Conservation (phyloP, 2,113 vertebrate species). For the Cebus imitator region DNA sequence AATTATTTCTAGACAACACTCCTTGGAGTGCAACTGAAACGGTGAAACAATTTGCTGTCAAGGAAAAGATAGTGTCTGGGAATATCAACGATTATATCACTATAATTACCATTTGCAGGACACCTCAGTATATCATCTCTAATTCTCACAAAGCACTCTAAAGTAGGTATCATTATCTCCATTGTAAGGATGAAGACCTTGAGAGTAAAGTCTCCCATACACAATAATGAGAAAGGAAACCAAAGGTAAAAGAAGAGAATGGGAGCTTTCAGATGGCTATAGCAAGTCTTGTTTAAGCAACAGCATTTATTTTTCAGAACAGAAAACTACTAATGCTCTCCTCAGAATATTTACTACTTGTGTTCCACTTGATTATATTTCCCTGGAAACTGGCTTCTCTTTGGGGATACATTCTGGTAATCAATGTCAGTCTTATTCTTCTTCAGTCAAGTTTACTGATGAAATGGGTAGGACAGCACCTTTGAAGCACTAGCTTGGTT, state of each 20-base stretch:
- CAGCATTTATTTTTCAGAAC: neutral
- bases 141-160: neutral
- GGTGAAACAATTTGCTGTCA: neutral
- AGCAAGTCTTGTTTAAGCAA: neutral
- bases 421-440: neutral
- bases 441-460: neutral
- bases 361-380: neutral
- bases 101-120: neutral
- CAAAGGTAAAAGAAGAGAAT: neutral
- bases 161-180: neutral
- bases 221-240: neutral
- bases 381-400: neutral
- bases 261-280: neutral
- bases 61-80: neutral
- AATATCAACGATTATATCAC: neutral
- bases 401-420: neutral
- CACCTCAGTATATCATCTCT: neutral
- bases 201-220: neutral
- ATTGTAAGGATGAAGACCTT: neutral
- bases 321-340: neutral
- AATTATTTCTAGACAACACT: neutral
- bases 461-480: neutral
- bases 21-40: neutral
- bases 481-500: neutral
- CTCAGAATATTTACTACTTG: neutral